Evolutionary conservation across 2,797 vertebrate species (phyloP).

Genomic region (Vultur gryphus): DNA sequence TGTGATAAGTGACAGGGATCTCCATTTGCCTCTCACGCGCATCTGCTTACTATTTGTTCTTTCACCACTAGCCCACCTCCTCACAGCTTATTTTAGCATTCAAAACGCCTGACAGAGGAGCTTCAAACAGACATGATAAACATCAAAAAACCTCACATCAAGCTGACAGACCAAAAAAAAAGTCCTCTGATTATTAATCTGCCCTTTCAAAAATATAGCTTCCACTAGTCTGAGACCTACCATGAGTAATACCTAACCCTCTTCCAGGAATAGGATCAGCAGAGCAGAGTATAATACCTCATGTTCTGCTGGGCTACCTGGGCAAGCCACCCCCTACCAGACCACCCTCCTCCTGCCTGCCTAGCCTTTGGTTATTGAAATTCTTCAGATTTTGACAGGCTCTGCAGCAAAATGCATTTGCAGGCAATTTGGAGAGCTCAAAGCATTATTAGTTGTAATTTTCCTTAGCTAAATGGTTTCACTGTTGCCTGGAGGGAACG

Average conservation of each 20-base stretch:
- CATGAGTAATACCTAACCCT: neutral
- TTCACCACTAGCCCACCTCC: neutral
- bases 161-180: neutral
- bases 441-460: neutral
- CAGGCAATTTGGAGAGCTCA: neutral
- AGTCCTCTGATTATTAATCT: neutral
- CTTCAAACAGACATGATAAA: neutral
- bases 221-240: neutral
- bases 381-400: neutral
- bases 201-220: neutral
- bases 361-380: neutral
- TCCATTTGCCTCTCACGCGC: neutral
- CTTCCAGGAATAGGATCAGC: neutral
- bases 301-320: neutral
- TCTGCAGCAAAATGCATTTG: neutral
- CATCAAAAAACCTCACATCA: neutral
- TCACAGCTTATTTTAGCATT: neutral
- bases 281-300: neutral
- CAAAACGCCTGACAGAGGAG: neutral
- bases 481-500: neutral
- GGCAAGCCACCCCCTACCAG: neutral
- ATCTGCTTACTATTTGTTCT: neutral
- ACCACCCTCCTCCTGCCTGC: neutral
- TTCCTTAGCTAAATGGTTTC: neutral
- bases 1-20: neutral